Conservation (phyloP, 1,140 invertebrate genomes). For the Orchestia grillus region DNA sequence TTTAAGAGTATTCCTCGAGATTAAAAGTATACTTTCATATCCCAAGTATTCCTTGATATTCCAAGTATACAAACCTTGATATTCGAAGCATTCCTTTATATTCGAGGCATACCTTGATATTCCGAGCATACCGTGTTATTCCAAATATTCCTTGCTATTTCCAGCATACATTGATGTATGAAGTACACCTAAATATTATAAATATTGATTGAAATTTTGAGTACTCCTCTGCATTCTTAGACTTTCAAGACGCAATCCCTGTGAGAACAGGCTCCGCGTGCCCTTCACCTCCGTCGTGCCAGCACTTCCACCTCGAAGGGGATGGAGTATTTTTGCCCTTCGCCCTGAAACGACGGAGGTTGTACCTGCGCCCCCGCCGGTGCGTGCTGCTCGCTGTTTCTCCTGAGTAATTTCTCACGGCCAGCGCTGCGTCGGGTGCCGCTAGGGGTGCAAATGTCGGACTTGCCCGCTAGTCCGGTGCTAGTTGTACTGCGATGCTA, state of each 20-base stretch:
- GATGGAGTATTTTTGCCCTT: background rate
- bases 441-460: background rate
- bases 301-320: background rate
- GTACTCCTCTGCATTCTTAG: background rate
- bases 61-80: too few relatives aligned
- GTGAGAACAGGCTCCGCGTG: background rate
- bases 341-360: background rate
- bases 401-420: background rate
- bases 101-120: too few relatives aligned
- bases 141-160: too few relatives aligned
- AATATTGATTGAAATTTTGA: background rate
- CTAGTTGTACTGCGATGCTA: background rate
- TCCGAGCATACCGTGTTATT: too few relatives aligned
- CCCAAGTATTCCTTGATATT: too few relatives aligned
- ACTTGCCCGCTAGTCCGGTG: background rate
- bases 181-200: too few relatives aligned
- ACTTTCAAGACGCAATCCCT: background rate
- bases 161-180: too few relatives aligned
- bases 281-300: background rate
- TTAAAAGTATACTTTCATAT: too few relatives aligned
- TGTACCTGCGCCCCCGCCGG: background rate
- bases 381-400: background rate
- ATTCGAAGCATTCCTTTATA: too few relatives aligned
- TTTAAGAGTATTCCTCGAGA: too few relatives aligned
- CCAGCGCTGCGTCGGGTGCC: background rate